Conservation (phyloP, 2,888 invertebrate genomes). For the Morpho helenor region DNA sequence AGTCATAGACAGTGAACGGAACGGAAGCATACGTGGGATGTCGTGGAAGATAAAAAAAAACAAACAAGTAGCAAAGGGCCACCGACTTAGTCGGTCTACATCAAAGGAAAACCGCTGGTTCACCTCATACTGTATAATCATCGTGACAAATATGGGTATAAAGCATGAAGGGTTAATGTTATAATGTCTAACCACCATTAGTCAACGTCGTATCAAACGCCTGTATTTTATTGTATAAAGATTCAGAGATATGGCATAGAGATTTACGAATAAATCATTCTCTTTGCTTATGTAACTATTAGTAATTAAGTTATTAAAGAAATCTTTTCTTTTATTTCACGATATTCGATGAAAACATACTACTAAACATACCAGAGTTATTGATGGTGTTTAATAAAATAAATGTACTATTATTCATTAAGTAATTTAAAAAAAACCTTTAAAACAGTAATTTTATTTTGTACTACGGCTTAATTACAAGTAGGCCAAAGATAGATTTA, state of each 20-base stretch:
- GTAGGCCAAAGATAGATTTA: too few relatives aligned
- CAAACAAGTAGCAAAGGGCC: constrained; percentile 53
- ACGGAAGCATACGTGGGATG: constrained; percentile 60
- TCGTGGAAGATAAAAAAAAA: constrained; percentile 52
- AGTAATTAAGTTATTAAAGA: too few relatives aligned
- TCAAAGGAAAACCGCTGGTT: constrained; percentile 52
- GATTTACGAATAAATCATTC: too few relatives aligned
- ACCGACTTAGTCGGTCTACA: constrained; percentile 62
- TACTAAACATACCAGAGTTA: too few relatives aligned
- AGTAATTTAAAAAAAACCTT: too few relatives aligned
- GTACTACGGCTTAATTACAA: too few relatives aligned
- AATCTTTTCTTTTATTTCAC: too few relatives aligned
- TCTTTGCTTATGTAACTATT: too few relatives aligned
- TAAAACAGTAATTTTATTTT: too few relatives aligned
- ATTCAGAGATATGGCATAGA: background rate
- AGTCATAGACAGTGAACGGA: constrained; percentile 23
- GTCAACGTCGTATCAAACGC: constrained; percentile 41
- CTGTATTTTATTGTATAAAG: constrained; percentile 20
- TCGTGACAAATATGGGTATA: constrained; percentile 52
- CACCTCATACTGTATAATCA: constrained; percentile 50
- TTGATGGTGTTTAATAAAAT: too few relatives aligned
- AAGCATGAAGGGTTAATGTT: constrained; percentile 43
- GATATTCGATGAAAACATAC: too few relatives aligned
- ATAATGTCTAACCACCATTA: constrained; percentile 42
- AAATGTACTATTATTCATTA: too few relatives aligned